These are phyloP conservation scores for Platycheirus rosarum DNA, from an alignment of 2,888 invertebrate genomes.

Conservation along the genomic window DNA sequence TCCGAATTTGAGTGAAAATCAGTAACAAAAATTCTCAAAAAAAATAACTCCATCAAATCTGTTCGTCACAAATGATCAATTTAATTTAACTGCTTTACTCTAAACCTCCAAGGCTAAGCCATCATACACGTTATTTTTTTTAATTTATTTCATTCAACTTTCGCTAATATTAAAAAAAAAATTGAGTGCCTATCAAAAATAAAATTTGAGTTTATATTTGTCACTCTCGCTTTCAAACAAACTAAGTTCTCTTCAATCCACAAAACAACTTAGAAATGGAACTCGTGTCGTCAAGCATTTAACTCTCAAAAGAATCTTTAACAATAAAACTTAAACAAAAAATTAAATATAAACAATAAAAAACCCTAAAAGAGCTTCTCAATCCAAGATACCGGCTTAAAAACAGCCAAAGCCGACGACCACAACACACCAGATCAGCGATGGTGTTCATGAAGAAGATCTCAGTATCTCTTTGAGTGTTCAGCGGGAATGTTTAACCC, in stretches of 20 bases:
- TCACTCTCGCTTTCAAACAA: conserved; percentile 26
- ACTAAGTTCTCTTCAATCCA: neutral
- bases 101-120: neutral
- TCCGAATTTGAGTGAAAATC: neutral
- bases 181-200: conserved; percentile 3
- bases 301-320: conserved; percentile 15
- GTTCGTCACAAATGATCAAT: too few relatives aligned
- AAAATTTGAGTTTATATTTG: neutral
- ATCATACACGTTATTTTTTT: conserved; percentile 18
- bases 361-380: neutral
- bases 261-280: neutral
- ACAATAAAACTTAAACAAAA: neutral
- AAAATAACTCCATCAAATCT: too few relatives aligned
- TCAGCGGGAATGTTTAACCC: conserved; percentile 50
- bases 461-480: conserved; percentile 70
- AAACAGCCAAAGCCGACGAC: neutral
- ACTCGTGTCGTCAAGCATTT: neutral
- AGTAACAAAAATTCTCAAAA: neutral
- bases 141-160: conserved; percentile 32
- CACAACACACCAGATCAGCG: neutral
- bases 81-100: neutral
- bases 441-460: conserved; percentile 65
- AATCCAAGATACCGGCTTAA: conserved; percentile 15
- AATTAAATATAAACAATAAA: conserved; percentile 13
- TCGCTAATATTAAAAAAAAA: conserved; percentile 3